These are phyloP conservation scores for Cremastobaeus sp. DNA, from an alignment of 2,888 invertebrate genomes.

Conservation along the genomic window DNA sequence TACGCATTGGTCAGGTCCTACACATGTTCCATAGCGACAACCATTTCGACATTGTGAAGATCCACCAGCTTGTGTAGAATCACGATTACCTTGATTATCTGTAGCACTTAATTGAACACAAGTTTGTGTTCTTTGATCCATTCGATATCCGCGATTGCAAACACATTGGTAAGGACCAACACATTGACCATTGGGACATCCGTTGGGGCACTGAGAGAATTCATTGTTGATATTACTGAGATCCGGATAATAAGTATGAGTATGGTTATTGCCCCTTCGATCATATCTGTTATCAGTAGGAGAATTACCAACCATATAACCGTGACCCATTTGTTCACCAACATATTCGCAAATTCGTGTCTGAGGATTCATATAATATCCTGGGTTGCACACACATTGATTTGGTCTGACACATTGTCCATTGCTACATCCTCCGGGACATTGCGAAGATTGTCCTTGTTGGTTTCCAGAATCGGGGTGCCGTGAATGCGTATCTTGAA, in stretches of 20 bases:
- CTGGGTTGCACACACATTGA: constrained; percentile 80
- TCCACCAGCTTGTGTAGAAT: too few relatives aligned
- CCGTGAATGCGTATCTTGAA: not conserved
- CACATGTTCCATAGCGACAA: constrained; percentile 73
- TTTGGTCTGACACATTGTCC: constrained; percentile 80
- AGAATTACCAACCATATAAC: too few relatives aligned
- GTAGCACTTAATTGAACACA: too few relatives aligned
- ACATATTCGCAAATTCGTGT: too few relatives aligned
- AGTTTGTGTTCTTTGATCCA: constrained; percentile 67
- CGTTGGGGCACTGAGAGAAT: too few relatives aligned
- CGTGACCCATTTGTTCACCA: too few relatives aligned
- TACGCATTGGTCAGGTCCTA: constrained; percentile 77
- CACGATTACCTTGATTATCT: too few relatives aligned
- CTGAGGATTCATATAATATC: constrained; percentile 70
- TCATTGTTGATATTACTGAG: constrained; percentile 76
- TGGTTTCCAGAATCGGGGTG: not conserved
- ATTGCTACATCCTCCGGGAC: constrained; percentile 61
- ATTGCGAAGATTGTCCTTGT: constrained; percentile 5
- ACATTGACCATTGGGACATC: constrained; percentile 74
- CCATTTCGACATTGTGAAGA: constrained; percentile 66
- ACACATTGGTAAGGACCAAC: constrained; percentile 77
- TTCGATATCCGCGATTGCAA: constrained; percentile 79
- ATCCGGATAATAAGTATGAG: constrained; percentile 28
- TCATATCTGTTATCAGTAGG: too few relatives aligned
- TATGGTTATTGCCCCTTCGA: too few relatives aligned